These are phyloP conservation scores for Cottus gobio DNA, from an alignment of 2,113 vertebrate genomes.

Conservation along the genomic window DNA sequence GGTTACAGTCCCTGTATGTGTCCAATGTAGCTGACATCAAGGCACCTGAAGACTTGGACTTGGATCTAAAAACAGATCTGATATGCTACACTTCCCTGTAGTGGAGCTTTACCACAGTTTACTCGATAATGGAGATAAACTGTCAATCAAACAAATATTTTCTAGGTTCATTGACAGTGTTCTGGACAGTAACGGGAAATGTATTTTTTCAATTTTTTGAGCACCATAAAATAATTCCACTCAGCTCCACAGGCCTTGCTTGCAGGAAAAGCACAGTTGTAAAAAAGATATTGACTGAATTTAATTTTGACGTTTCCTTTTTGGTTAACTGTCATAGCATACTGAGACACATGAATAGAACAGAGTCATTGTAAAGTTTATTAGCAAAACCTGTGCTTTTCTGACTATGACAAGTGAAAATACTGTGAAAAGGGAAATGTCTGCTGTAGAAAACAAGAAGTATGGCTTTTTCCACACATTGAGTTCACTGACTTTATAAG, in stretches of 20 bases:
- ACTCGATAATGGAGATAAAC: not conserved
- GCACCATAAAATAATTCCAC: not conserved
- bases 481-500: not conserved
- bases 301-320: not conserved
- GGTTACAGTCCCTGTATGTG: not conserved
- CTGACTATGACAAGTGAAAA: not conserved
- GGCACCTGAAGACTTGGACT: not conserved
- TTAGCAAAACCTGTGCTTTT: not conserved
- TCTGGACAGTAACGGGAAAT: not conserved
- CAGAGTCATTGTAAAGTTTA: not conserved
- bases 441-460: not conserved
- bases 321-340: not conserved
- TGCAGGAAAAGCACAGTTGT: not conserved
- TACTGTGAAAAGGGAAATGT: not conserved
- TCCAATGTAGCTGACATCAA: not conserved
- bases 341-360: not conserved
- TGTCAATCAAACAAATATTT: not conserved
- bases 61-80: not conserved
- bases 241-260: not conserved
- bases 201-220: not conserved
- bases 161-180: not conserved
- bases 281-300: not conserved
- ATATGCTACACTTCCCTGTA: not conserved
- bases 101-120: too few species aligned
- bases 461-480: not conserved